phyloP scores from a whole-genome alignment of 2,113 vertebrate species.

The Progne subis region DNA sequence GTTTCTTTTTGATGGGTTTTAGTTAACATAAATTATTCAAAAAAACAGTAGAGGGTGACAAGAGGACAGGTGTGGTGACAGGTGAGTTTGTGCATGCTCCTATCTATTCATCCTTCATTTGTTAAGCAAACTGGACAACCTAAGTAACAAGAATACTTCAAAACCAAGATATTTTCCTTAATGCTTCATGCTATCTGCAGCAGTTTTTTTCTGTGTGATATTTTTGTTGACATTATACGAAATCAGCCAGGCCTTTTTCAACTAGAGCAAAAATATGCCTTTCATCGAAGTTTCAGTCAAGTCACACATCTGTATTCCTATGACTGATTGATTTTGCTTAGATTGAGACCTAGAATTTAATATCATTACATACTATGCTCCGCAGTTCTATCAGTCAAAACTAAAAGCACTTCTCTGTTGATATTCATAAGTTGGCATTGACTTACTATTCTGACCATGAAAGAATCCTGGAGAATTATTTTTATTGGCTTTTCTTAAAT shows the following conservation, averaged over 20 bases:
- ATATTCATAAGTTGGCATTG: neutral
- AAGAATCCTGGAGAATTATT: neutral
- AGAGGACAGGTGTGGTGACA: constrained; percentile 13
- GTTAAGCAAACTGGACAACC: neutral
- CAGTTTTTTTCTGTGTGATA: neutral
- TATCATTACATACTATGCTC: neutral
- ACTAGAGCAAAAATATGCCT: neutral
- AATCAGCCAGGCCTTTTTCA: neutral
- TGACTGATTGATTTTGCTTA: neutral
- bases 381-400: neutral
- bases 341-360: neutral
- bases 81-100: constrained; percentile 40
- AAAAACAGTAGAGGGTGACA: neutral
- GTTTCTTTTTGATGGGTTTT: neutral
- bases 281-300: neutral
- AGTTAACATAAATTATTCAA: neutral
- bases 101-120: neutral
- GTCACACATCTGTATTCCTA: neutral
- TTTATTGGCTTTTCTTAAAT: neutral
- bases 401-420: neutral
- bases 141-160: neutral
- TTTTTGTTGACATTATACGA: neutral
- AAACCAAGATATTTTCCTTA: neutral
- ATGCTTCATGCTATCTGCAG: neutral
- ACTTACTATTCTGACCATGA: neutral